phyloP scores from a whole-genome alignment of 2,797 vertebrate genomes.

The Botia almorhae region DNA sequence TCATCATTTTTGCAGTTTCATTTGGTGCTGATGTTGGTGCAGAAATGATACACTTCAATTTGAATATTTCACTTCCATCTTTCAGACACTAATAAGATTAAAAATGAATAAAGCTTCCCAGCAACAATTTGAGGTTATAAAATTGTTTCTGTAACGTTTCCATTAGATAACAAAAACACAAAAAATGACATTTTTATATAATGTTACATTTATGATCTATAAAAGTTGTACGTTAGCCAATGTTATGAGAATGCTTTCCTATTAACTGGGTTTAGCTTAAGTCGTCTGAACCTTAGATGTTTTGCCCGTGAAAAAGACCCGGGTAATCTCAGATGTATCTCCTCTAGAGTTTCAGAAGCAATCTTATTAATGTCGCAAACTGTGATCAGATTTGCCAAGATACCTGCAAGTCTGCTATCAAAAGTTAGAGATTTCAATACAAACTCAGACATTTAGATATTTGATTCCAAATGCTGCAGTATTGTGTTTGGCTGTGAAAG shows the following conservation, averaged over 20 bases:
- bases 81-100: neutral
- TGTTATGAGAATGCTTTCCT: too few species aligned
- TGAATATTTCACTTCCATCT: slow-evolving; percentile 3
- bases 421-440: slow-evolving; percentile 5
- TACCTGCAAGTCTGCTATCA: neutral
- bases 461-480: slow-evolving; percentile 45
- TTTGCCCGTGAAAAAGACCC: neutral
- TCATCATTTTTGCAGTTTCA: neutral
- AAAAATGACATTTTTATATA: too few species aligned
- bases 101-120: neutral
- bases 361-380: neutral
- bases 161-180: too few species aligned
- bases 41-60: neutral
- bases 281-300: neutral
- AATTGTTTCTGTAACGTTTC: too few species aligned
- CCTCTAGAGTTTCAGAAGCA: neutral
- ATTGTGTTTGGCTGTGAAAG: slow-evolving; percentile 41
- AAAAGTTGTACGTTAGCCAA: too few species aligned
- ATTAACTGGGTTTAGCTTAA: neutral
- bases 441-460: slow-evolving; percentile 9
- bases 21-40: neutral
- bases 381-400: slow-evolving; percentile 10
- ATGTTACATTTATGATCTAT: too few species aligned
- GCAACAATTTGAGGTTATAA: too few species aligned
- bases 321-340: neutral